phyloP scores from a whole-genome alignment of 2,888 invertebrate genomes.

The Drosophila tanythrix region DNA sequence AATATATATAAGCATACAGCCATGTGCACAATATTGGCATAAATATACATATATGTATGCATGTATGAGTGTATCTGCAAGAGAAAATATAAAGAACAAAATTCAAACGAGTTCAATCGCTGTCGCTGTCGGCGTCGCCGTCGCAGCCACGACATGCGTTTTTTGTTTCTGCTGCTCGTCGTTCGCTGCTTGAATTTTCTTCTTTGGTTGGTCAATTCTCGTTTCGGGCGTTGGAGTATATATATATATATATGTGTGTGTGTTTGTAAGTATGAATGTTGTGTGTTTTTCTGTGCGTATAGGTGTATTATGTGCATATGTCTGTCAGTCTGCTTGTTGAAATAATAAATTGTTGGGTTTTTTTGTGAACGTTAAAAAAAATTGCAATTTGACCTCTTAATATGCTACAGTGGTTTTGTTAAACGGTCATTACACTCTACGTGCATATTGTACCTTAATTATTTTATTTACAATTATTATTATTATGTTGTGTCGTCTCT shows the following conservation, averaged over 20 bases:
- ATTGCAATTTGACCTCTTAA: constrained; percentile 22
- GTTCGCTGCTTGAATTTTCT: constrained; percentile 31
- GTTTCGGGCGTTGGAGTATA: constrained; percentile 47
- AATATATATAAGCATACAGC: constrained; percentile 5
- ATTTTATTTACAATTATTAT: constrained; percentile 32
- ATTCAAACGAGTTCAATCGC: constrained; percentile 69
- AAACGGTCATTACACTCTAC: constrained; percentile 52
- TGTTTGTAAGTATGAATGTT: background rate
- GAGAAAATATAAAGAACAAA: constrained; percentile 53
- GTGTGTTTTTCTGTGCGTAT: background rate
- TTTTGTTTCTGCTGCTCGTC: constrained; percentile 32
- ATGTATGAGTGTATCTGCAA: constrained; percentile 7
- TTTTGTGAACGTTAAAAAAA: constrained; percentile 30
- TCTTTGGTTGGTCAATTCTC: constrained; percentile 51
- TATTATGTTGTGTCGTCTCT: constrained; percentile 52
- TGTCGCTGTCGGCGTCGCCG: constrained; percentile 35
- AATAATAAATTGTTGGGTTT: constrained; percentile 38
- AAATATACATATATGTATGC: background rate
- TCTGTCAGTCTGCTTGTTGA: constrained; percentile 17
- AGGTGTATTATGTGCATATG: background rate
- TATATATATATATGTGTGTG: constrained; percentile 13
- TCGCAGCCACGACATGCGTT: constrained; percentile 41
- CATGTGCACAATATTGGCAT: constrained; percentile 2
- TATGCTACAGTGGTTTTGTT: constrained; percentile 12
- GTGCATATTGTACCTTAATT: constrained; percentile 44